Evolutionary conservation across 2,888 invertebrate genomes (phyloP), one percentile per base, ranked within the genome.

Genomic region (Drosophila quinaria): DNA sequence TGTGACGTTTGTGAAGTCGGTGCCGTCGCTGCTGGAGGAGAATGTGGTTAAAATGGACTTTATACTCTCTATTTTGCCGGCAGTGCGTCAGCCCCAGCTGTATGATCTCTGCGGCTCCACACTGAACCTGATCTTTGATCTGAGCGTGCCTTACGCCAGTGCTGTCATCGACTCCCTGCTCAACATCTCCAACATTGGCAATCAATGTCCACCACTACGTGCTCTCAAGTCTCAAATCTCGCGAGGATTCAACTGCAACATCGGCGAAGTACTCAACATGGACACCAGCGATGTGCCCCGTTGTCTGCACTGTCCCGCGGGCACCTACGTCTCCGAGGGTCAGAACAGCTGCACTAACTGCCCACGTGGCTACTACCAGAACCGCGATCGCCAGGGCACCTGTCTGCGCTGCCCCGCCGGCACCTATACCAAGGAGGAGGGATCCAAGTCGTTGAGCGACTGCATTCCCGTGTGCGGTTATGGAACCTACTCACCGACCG

Each of bases 81-180:
- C 97, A 2, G 95, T 98, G 25, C 95, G 96, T 79, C 98, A 98
- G 93, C 97, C 97, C 1, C 97, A 98, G 89, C 93, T 99, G 1
- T 99, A 98, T 91, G 98, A 98, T 80, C 95, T 98, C 0, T 99
- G 98, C 90, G 98, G 98, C 13, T 97, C 98, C 1, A 98, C 98
- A 0, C 92, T 99, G 69, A 97, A 97, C 87, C 94, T 98, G 1
- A 98, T 98, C 88, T 98, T 98, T 90, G 98, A 98, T 92, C 93
- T 99, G 46, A 97, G 97, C 42, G 98, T 98, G 10, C 98, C 98
- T 0, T 97, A 97, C 76, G 97, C 98, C 3, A 98, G 97, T 90
- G 97, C 96, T 33, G 96, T 97, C 1, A 97, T 98, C 80, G 97
- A 98, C 90, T 97, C 97, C 3, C 94, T 98, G 5, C 93, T 98